Evolutionary conservation across 2,113 vertebrate genomes (phyloP).

Genomic region (Coregonus clupeaformis): DNA sequence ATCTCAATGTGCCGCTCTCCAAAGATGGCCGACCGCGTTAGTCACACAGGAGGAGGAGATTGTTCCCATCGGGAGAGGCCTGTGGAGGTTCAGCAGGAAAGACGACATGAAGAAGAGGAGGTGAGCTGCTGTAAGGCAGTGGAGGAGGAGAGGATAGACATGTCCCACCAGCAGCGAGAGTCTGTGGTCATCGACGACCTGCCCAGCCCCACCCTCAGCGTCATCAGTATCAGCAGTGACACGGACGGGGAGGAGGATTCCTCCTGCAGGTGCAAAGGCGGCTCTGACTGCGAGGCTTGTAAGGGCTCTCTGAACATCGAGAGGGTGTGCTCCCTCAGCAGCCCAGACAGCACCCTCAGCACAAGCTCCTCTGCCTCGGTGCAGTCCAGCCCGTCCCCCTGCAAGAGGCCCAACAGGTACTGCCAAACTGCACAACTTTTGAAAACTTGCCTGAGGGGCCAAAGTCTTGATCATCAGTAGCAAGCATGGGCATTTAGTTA

Average conservation of each 20-base stretch:
- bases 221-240: slow-evolving; percentile 96
- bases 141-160: slow-evolving; percentile 65
- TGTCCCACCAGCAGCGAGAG: slow-evolving; percentile 67
- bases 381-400: slow-evolving; percentile 89
- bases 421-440: neutral
- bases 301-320: slow-evolving; percentile 91
- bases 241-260: slow-evolving; percentile 81
- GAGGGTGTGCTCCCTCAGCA: slow-evolving; percentile 93
- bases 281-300: slow-evolving; percentile 91
- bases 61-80: slow-evolving; percentile 40
- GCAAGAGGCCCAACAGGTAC: slow-evolving; percentile 92
- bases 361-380: slow-evolving; percentile 87
- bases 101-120: slow-evolving; percentile 64
- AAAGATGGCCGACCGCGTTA: slow-evolving; percentile 78
- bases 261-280: slow-evolving; percentile 83
- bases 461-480: neutral
- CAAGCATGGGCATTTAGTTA: neutral
- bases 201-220: slow-evolving; percentile 87
- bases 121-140: slow-evolving; percentile 70
- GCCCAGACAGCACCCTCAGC: slow-evolving; percentile 95
- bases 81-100: slow-evolving; percentile 37
- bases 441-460: no score
- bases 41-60: slow-evolving; percentile 57
- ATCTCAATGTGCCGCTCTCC: slow-evolving; percentile 82
- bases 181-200: slow-evolving; percentile 83